Base-by-base conservation (phyloP, 2,797 vertebrate species). In the Onychomys arenicola region DNA sequence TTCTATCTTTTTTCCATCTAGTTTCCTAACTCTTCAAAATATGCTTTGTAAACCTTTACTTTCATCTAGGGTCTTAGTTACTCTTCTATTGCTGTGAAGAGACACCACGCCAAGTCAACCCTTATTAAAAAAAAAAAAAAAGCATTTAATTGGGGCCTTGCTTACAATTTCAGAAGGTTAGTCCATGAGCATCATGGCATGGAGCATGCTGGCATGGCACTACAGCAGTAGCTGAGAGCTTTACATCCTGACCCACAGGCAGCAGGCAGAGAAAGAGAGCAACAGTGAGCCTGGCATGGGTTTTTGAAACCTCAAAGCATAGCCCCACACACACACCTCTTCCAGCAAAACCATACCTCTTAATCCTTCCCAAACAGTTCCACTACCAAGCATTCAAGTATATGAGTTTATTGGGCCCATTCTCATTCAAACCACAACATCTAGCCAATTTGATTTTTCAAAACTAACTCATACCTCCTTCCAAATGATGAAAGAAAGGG, bases 21-120 rank as follows among this genome's bases (percentile, higher is more conserved):
- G 21, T 52, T 63, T 88, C 83, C 82, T 87, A 46, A 88, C 25
- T 65, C 23, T 34, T 93, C 16, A 52, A 76, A 93, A 84, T 90
- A 94, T 5, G 2, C 7, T 91, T 88, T 80, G 25, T 80, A 91
- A 93, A 46, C 32, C 3, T 59, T 76, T 46, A 86, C 27, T 76
- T 88, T 90, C 34, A 76, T n/a, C 52, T 52, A 27, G 49, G 61
- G 10, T 67, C 43, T 85, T 49, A 23, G 61, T 21, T 49, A 34
- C 37, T 34, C 29, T 84, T 46, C 40, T 46, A 65, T 65, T 65
- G 29, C 40, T 84, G 43, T 49, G 19, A 67, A 85, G 19, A 67
- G 63, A 85, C 43, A 65, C 63, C 6, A 49, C 13, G 6, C 16
- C 40, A 84, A 84, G 43, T 19, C 61, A 67, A 49, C 29, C 61